phyloP scores from a whole-genome alignment of 2,888 invertebrate genomes.

The Rhagium mordax region DNA sequence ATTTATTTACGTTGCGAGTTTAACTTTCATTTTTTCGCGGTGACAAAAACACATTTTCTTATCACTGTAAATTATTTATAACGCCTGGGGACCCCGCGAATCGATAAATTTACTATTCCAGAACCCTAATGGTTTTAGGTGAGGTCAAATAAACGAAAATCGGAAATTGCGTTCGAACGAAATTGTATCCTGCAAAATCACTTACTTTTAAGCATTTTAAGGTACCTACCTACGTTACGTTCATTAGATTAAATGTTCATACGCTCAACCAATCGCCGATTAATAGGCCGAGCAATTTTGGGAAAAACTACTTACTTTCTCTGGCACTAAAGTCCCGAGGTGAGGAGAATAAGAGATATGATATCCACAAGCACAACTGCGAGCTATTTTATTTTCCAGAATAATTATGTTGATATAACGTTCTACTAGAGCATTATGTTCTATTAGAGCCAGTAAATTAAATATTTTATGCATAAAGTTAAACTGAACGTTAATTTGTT shows the following conservation, averaged over 20 bases:
- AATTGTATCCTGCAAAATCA: not conserved
- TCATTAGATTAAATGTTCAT: too few relatives aligned
- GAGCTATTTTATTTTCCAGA: not conserved
- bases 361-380: too few relatives aligned
- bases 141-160: constrained; percentile 20
- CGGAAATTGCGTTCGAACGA: constrained; percentile 15
- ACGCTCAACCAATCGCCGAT: too few relatives aligned
- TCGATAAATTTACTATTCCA: constrained; percentile 22
- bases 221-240: not conserved
- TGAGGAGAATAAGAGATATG: too few relatives aligned
- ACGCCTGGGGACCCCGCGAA: not conserved
- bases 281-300: too few relatives aligned
- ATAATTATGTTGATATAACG: too few relatives aligned
- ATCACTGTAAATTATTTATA: constrained; percentile 21
- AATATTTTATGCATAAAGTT: constrained; percentile 16
- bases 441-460: not conserved
- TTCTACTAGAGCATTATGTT: too few relatives aligned
- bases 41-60: constrained; percentile 16
- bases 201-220: not conserved
- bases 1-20: constrained; percentile 8
- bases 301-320: too few relatives aligned
- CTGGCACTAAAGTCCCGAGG: too few relatives aligned
- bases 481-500: constrained; percentile 19
- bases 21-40: not conserved
- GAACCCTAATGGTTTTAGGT: constrained; percentile 21